Evolutionary conservation across 2,888 invertebrate genomes (phyloP).

Genomic region (Panzeria rudis): DNA sequence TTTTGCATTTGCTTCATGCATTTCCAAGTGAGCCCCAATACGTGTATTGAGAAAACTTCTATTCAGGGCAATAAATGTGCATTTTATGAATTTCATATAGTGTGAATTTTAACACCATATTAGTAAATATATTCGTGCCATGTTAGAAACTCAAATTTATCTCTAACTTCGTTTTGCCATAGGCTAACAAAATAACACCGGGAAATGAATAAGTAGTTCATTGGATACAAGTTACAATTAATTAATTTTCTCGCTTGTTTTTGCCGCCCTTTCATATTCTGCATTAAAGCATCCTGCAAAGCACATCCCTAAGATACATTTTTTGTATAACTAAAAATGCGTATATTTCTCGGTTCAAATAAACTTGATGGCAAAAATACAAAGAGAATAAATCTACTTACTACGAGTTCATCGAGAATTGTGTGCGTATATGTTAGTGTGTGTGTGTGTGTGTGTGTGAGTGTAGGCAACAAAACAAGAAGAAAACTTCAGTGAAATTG

Average conservation of each 20-base stretch:
- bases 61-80: too few relatives aligned
- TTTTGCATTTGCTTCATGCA: too few relatives aligned
- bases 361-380: conserved; percentile 39
- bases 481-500: conserved; percentile 7
- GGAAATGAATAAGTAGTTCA: neutral
- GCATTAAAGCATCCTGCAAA: neutral
- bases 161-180: neutral
- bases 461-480: conserved; percentile 35
- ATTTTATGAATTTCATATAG: too few relatives aligned
- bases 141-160: too few relatives aligned
- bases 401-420: neutral
- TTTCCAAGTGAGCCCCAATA: too few relatives aligned
- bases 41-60: too few relatives aligned
- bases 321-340: neutral
- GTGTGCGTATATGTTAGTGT: neutral
- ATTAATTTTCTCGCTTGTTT: neutral
- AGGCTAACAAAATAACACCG: neutral
- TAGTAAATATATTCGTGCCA: too few relatives aligned
- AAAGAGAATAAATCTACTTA: conserved; percentile 56
- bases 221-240: neutral
- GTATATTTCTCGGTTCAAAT: conserved; percentile 9
- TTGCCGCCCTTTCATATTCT: neutral
- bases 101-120: too few relatives aligned
- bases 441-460: conserved; percentile 3
- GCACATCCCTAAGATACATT: neutral